Base-by-base conservation (phyloP, 2,113 vertebrate species). In the Sylvietta virens region DNA sequence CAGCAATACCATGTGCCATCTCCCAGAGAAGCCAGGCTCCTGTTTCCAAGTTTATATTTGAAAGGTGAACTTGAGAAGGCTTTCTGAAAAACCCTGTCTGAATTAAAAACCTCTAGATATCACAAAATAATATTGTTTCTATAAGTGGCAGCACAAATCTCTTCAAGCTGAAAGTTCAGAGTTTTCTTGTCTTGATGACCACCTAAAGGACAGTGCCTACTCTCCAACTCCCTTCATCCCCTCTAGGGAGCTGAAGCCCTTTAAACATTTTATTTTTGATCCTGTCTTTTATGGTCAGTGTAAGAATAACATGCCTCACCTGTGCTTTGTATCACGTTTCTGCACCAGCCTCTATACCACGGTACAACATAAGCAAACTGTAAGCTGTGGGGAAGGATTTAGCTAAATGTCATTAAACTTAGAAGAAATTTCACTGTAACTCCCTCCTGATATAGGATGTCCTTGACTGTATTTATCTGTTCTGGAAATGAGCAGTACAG, bases 381-480 rank as follows among this genome's bases (percentile, higher is more conserved):
- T 17, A 81, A 72, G 37, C 44, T 48, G 8, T 45, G 30, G 21
- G 10, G 45, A 95, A 74, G 7, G 33, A 79, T 76, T 73, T 60
- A 81, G 48, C 65, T 62, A 91, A 86, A 77, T 58, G 78, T 70
- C 39, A 65, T 82, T 87, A 89, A 87, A 91, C 53, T 48, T 39
- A 80, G 42, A 81, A 72, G 33, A 92, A 94, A 89, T 76, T 79
- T 90, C 45, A 42, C 42, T 57, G 45, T 54, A 79, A 73, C 58
- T 90, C 40, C 45, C 54, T 91, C 24, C 33, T 95, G 77, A 86
- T 87, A 82, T 13, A 54, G 50, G 18, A 96, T 88, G 93, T 90
- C 93, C 94, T 97, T 95, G 94, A 82, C 57, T 44, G 58, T 62
- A 86, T 94, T 91, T 95, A 82, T 94, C 84, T 90, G 74, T 92